Evolutionary conservation across 2,113 vertebrate species (phyloP).

Genomic region (Pogona vitticeps): DNA sequence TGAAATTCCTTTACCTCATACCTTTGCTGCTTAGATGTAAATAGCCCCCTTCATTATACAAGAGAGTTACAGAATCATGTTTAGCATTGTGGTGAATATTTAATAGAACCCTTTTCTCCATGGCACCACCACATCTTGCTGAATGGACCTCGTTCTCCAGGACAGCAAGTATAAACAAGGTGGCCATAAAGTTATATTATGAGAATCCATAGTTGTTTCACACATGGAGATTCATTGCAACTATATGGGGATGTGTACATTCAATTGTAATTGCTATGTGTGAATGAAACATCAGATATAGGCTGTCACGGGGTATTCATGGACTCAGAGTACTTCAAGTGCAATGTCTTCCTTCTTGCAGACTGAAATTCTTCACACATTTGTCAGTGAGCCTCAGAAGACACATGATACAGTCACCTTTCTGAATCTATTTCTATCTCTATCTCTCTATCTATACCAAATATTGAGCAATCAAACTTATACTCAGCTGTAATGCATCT

Average conservation of each 20-base stretch:
- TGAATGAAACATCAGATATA: not conserved
- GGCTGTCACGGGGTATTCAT: not conserved
- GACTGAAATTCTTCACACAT: not conserved
- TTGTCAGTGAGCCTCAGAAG: not conserved
- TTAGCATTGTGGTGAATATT: conserved; percentile 25
- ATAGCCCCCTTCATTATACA: conserved; percentile 3
- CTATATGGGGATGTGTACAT: too few relatives aligned
- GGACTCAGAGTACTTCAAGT: not conserved
- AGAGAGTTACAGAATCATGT: not conserved
- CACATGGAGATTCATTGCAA: not conserved
- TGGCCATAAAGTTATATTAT: not conserved
- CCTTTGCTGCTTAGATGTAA: not conserved
- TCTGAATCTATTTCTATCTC: too few relatives aligned
- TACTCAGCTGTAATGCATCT: not conserved
- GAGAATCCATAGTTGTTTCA: not conserved
- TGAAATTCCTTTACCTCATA: conserved; percentile 5
- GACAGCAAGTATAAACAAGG: not conserved
- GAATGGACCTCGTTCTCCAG: not conserved
- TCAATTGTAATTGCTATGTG: not conserved
- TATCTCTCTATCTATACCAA: not conserved
- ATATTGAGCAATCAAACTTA: not conserved
- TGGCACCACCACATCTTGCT: not conserved
- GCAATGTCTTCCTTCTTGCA: not conserved
- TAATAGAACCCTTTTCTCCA: conserved; percentile 3
- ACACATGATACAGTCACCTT: not conserved